These are phyloP conservation scores for Petrocephalus sullivani DNA, from an alignment of 2,797 vertebrate species.

Conservation along the genomic window DNA sequence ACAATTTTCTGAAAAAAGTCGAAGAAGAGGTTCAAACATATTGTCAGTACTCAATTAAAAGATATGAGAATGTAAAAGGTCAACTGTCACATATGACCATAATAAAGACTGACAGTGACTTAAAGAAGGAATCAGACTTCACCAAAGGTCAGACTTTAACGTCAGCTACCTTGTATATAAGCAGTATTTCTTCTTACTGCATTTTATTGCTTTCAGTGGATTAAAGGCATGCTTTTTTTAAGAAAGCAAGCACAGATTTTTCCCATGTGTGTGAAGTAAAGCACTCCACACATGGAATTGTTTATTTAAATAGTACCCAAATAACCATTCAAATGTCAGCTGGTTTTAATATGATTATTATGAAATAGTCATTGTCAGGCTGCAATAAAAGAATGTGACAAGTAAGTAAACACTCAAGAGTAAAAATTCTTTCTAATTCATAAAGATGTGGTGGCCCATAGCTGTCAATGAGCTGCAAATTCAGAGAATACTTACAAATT, in stretches of 20 bases:
- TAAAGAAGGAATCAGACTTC: conserved; percentile 15
- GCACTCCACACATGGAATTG: conserved; percentile 5
- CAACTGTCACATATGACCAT: conserved; percentile 8
- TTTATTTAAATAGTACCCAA: conserved; percentile 18
- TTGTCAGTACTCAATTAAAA: conserved; percentile 18
- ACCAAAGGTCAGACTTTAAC: conserved; percentile 21
- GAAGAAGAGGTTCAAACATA: conserved; percentile 5
- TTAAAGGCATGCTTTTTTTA: conserved; percentile 9
- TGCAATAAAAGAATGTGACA: conserved; percentile 32
- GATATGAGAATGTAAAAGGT: conserved; percentile 18
- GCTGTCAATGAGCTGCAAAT: too few species aligned
- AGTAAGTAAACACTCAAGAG: conserved; percentile 48
- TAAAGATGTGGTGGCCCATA: not conserved
- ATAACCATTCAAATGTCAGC: conserved; percentile 30
- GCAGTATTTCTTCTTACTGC: not conserved
- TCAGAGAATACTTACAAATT: too few species aligned
- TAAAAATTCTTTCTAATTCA: conserved; percentile 30
- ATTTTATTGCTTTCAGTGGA: conserved; percentile 13
- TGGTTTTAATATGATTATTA: conserved; percentile 35
- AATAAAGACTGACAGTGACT: conserved; percentile 26
- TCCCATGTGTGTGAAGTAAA: conserved; percentile 16
- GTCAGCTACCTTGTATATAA: not conserved
- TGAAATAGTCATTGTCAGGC: conserved; percentile 41
- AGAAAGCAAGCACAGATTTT: conserved; percentile 4
- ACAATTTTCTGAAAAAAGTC: not conserved